phyloP scores from a whole-genome alignment of 2,797 vertebrate species.

The Alosa sapidissima region DNA sequence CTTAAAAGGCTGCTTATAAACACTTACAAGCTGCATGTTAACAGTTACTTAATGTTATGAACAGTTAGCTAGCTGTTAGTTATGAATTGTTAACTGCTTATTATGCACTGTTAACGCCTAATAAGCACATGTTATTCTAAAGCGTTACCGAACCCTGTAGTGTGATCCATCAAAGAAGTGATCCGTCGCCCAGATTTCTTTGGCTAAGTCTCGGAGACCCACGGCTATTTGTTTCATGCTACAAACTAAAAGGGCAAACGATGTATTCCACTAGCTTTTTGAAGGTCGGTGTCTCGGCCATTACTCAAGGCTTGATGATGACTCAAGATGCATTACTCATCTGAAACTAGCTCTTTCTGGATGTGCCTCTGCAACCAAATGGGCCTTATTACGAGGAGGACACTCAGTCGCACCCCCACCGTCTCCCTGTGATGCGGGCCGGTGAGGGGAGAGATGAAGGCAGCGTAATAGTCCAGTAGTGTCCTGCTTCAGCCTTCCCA shows the following conservation, averaged over 20 bases:
- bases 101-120: too few relatives aligned
- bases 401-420: not conserved
- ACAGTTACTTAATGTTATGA: too few relatives aligned
- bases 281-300: not conserved
- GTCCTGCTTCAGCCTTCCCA: not conserved
- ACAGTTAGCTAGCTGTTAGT: too few relatives aligned
- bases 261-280: not conserved
- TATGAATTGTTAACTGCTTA: too few relatives aligned
- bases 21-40: too few relatives aligned
- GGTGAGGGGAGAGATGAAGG: not conserved
- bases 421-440: not conserved
- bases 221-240: not conserved
- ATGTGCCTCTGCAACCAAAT: not conserved
- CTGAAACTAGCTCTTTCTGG: not conserved
- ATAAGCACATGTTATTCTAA: too few relatives aligned
- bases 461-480: not conserved
- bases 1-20: too few relatives aligned
- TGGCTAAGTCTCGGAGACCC: not conserved
- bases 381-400: not conserved
- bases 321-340: not conserved
- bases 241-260: not conserved
- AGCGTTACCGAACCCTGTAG: too few relatives aligned
- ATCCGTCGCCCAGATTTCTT: not conserved
- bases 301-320: not conserved
- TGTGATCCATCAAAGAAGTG: not conserved